phyloP scores from a whole-genome alignment of 1,140 invertebrate genomes.

The Araneus ventricosus region DNA sequence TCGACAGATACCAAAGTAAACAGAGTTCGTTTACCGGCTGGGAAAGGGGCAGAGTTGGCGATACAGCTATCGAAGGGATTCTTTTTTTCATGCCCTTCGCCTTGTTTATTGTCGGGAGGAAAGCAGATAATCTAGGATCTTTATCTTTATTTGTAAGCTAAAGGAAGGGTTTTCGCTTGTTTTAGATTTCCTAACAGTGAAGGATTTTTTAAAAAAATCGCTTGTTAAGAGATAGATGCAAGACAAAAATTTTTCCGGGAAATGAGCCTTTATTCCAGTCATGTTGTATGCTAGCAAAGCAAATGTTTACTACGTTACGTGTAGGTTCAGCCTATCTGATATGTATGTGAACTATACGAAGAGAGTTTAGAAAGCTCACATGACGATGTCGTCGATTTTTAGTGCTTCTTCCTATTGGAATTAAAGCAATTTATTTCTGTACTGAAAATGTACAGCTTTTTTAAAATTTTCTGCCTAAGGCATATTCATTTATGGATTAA shows the following conservation, averaged over 20 bases:
- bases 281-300: not conserved
- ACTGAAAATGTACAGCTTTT: too few species aligned
- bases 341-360: too few species aligned
- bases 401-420: too few species aligned
- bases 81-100: not conserved
- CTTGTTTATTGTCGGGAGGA: not conserved
- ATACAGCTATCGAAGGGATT: constrained; percentile 43
- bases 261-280: not conserved
- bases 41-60: constrained; percentile 3
- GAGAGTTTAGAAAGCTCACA: too few species aligned
- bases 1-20: constrained; percentile 70
- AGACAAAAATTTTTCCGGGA: not conserved
- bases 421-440: too few species aligned
- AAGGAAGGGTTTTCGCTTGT: constrained; percentile 54
- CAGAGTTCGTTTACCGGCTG: constrained; percentile 29
- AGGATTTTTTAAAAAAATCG: not conserved
- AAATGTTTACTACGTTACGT: not conserved
- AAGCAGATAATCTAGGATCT: not conserved
- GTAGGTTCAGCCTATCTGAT: too few species aligned
- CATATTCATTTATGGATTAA: too few species aligned
- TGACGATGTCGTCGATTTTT: too few species aligned
- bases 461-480: too few species aligned
- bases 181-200: constrained; percentile 37
- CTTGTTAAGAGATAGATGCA: constrained; percentile 51
- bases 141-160: constrained; percentile 71